phyloP scores from a whole-genome alignment of 2,888 invertebrate genomes.

The Aphidius colemani region DNA sequence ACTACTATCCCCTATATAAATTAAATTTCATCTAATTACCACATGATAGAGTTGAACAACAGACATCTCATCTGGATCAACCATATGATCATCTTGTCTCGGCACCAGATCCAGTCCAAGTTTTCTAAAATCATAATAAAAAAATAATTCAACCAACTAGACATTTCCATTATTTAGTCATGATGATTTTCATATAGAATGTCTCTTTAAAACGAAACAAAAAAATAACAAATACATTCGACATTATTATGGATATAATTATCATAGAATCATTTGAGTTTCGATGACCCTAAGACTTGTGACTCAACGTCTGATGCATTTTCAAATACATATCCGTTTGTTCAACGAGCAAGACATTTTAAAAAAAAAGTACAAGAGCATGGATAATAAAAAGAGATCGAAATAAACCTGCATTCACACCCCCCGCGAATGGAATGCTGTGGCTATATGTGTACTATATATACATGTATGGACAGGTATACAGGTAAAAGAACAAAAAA shows the following conservation, averaged over 20 bases:
- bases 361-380: background rate
- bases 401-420: conserved; percentile 25
- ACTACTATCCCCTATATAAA: too few species aligned
- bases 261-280: conserved; percentile 39
- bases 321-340: conserved; percentile 34
- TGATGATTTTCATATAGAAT: too few species aligned
- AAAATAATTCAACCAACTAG: too few species aligned
- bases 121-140: conserved; percentile 69
- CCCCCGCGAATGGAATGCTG: conserved; percentile 42
- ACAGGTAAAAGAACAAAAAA: too few species aligned
- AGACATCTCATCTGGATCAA: conserved; percentile 87
- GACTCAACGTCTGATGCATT: conserved; percentile 43
- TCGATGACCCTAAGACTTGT: conserved; percentile 42
- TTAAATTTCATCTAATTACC: too few species aligned
- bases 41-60: conserved; percentile 87
- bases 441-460: too few species aligned
- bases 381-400: background rate
- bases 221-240: background rate
- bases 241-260: conserved; percentile 6
- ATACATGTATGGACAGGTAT: too few species aligned
- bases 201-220: background rate
- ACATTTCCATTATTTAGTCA: too few species aligned
- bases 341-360: background rate
- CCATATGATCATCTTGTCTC: conserved; percentile 84
- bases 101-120: conserved; percentile 91